A percentile compares a stretch with the other conserved stretches of the same genome.
phyloP scores from a whole-genome alignment of 2,888 invertebrate species.

The Tuta absoluta region DNA sequence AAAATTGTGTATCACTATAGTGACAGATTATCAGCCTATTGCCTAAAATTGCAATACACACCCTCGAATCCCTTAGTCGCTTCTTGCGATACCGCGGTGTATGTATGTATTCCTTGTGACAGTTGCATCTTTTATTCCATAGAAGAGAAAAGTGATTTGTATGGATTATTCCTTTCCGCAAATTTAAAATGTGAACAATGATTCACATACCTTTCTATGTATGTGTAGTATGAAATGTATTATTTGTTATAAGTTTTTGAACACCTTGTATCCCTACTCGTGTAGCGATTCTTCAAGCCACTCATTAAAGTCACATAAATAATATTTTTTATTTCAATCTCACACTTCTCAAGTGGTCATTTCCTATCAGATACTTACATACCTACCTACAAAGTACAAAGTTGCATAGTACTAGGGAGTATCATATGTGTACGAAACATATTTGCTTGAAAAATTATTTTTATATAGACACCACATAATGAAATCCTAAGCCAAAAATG shows the following conservation, averaged over 20 bases:
- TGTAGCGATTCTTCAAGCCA: conserved; percentile 1
- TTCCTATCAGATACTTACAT: conserved; percentile 11
- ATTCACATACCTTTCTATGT: not conserved
- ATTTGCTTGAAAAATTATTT: not conserved
- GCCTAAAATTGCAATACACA: too few relatives aligned
- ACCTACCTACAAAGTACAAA: conserved; percentile 7
- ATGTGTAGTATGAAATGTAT: not conserved
- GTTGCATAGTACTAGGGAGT: conserved; percentile 21
- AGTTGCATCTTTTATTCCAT: too few relatives aligned
- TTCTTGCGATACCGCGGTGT: too few relatives aligned
- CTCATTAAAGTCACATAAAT: conserved; percentile 18
- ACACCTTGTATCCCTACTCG: not conserved
- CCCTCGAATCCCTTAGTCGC: too few relatives aligned
- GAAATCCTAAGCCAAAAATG: too few relatives aligned
- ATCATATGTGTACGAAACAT: not conserved
- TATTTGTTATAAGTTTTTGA: not conserved
- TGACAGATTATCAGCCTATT: too few relatives aligned
- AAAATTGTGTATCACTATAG: too few relatives aligned
- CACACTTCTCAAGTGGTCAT: conserved; percentile 17
- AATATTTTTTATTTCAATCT: conserved; percentile 18
- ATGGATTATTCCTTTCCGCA: too few relatives aligned
- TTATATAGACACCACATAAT: too few relatives aligned
- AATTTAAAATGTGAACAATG: too few relatives aligned
- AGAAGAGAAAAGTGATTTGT: too few relatives aligned
- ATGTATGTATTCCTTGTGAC: too few relatives aligned